Evolutionary conservation across 2,113 vertebrate genomes (phyloP).

Genomic region (Benitochromis conjunctus): DNA sequence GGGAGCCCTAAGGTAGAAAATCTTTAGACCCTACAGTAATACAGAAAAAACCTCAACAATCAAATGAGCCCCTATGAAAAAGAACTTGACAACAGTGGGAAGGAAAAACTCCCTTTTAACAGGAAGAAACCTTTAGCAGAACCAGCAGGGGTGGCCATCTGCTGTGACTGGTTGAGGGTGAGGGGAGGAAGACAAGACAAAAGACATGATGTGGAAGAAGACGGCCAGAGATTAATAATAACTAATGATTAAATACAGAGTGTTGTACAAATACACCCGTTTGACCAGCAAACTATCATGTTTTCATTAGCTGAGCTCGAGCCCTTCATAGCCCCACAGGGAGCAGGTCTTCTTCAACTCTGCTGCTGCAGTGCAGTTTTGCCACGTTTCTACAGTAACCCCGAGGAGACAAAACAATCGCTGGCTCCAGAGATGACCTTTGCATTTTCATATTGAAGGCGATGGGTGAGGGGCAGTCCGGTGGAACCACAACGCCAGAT

Average conservation of each 20-base stretch:
- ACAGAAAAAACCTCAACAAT: too few relatives aligned
- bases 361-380: not conserved
- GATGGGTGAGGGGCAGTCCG: rapidly evolving
- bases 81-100: not conserved
- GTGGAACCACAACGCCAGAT: not conserved
- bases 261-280: not conserved
- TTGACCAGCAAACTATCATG: not conserved
- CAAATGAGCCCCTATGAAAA: not conserved
- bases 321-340: not conserved
- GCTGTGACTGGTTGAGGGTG: not conserved
- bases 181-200: not conserved
- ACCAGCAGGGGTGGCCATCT: not conserved
- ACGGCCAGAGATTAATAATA: not conserved
- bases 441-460: not conserved
- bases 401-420: not conserved
- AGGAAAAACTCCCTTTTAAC: not conserved
- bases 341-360: not conserved
- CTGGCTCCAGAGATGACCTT: not conserved
- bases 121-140: not conserved
- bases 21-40: not conserved
- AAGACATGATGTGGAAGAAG: not conserved
- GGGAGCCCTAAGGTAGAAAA: not conserved
- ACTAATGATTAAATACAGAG: not conserved
- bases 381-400: not conserved
- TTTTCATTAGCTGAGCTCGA: not conserved